Evolutionary conservation across 2,888 invertebrate genomes (phyloP).

Genomic region (Ommatoiulus sabulosus): DNA sequence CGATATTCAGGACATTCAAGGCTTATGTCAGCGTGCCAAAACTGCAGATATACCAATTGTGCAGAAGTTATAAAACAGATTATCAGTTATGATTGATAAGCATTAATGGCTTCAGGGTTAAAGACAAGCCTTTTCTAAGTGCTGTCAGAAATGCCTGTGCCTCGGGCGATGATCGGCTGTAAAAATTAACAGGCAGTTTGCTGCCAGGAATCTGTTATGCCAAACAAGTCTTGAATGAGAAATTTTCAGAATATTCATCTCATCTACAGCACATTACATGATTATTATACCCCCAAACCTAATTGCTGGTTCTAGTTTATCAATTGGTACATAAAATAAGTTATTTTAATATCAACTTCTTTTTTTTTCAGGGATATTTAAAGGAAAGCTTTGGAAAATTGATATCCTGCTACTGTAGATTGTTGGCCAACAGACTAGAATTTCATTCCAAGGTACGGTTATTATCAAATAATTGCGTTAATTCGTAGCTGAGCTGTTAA

Average conservation of each 20-base stretch:
- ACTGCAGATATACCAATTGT: background rate
- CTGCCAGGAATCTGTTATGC: background rate
- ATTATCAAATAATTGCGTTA: background rate
- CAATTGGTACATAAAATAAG: background rate
- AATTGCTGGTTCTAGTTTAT: background rate
- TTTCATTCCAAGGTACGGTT: slow-evolving; percentile 84
- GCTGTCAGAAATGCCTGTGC: background rate
- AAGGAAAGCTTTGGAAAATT: slow-evolving; percentile 95
- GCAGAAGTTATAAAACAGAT: background rate
- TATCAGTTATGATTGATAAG: background rate
- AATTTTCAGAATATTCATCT: background rate
- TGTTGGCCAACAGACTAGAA: slow-evolving; percentile 89
- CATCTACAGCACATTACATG: background rate
- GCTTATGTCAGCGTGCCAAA: slow-evolving; percentile 41
- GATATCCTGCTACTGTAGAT: slow-evolving; percentile 86
- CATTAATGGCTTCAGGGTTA: background rate
- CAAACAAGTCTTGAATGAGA: background rate
- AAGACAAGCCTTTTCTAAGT: background rate
- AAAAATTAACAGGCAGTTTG: background rate
- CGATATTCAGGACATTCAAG: slow-evolving; percentile 23
- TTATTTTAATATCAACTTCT: background rate
- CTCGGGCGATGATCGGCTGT: background rate
- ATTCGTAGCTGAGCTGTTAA: background rate
- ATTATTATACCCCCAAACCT: background rate
- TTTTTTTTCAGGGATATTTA: slow-evolving; percentile 78